Evolutionary conservation across 2,797 vertebrate genomes (phyloP), one percentile per base, ranked within the genome.

Genomic region (Rallus crepitans): DNA sequence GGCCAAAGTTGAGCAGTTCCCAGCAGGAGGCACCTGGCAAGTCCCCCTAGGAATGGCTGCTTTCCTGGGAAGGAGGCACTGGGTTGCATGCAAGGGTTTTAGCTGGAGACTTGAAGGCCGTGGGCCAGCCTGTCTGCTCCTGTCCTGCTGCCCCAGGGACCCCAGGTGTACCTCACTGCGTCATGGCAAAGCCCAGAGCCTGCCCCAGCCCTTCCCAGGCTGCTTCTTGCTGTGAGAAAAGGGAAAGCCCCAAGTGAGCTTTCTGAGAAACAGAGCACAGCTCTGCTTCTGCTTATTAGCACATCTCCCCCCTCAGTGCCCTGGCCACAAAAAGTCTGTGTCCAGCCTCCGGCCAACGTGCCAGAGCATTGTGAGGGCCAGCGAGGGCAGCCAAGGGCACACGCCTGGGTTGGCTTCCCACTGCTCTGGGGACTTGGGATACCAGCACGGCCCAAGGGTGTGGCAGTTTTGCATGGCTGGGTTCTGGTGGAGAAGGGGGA

Each of bases 301-400:
- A 15, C 37, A 19, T 42, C 52, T 85, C 45, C 33, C 10, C 3
- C 3, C 61, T 39, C 42, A 12, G 4, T 4, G 2, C 7, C 8
- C 33, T 11, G n/a, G 24, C 63, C 42, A 27, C 52, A 33, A 9
- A 15, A 27, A 3, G 45, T 20, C 56, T 6, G 1, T 7, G 71
- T 48, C 78, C 78, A 25, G 65, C 14, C 59, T 35, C 20, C 0
- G 53, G 31, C 15, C 81, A 15, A 5, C 0, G 1, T 15, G n/a
- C 17, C 4, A 3, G 61, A 28, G 55, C 56, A 27, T 5, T 1
- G 1, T 1, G 12, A 65, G 31, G 11, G 28, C 24, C 53, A 39
- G 28, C 1, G 3, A 63, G n/a, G 27, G 31, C 63, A 60, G n/a
- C 47, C 2, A 2, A 1, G 7, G 28, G 9, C 48, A 53, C 42